A percentile compares a stretch with the other conserved stretches of the same genome.
Conservation (phyloP, 1,140 invertebrate species). For the Plectrocnemia conspersa region DNA sequence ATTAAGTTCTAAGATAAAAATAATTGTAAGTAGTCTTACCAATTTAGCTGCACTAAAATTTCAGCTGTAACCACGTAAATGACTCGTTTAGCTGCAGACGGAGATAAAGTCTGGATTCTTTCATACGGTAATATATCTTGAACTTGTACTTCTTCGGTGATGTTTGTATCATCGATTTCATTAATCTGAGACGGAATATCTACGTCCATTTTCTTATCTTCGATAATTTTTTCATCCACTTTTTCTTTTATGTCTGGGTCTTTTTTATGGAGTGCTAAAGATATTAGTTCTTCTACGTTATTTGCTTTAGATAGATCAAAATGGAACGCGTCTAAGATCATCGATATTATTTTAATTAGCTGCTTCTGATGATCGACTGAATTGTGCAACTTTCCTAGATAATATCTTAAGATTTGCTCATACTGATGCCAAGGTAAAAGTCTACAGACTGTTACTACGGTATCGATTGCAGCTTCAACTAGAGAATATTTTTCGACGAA, state of each 20-base stretch:
- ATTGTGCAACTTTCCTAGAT: constrained; percentile 68
- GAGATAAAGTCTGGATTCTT: constrained; percentile 56
- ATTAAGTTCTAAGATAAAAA: constrained; percentile 7
- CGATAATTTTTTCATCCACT: constrained; percentile 33
- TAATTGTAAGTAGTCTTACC: constrained; percentile 39
- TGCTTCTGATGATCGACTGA: constrained; percentile 76
- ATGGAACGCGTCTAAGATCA: constrained; percentile 87
- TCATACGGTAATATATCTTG: constrained; percentile 47
- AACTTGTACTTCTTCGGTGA: constrained; percentile 36
- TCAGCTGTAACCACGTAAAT: constrained; percentile 59
- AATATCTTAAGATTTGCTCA: constrained; percentile 71
- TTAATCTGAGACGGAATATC: too few relatives aligned
- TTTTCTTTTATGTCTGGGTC: constrained; percentile 17
- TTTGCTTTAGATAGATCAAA: constrained; percentile 75
- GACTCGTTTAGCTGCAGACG: constrained; percentile 69
- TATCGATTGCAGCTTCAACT: constrained; percentile 78
- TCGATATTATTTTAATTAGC: constrained; percentile 72
- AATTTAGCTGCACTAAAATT: constrained; percentile 51
- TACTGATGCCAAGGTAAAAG: constrained; percentile 85
- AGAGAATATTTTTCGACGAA: constrained; percentile 72
- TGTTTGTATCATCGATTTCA: constrained; percentile 39
- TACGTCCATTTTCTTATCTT: constrained; percentile 37
- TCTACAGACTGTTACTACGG: constrained; percentile 68
- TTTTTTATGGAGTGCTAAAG: constrained; percentile 34
- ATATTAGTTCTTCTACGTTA: constrained; percentile 26